Base-by-base conservation (phyloP, 2,113 vertebrate species). In the Solea senegalensis region DNA sequence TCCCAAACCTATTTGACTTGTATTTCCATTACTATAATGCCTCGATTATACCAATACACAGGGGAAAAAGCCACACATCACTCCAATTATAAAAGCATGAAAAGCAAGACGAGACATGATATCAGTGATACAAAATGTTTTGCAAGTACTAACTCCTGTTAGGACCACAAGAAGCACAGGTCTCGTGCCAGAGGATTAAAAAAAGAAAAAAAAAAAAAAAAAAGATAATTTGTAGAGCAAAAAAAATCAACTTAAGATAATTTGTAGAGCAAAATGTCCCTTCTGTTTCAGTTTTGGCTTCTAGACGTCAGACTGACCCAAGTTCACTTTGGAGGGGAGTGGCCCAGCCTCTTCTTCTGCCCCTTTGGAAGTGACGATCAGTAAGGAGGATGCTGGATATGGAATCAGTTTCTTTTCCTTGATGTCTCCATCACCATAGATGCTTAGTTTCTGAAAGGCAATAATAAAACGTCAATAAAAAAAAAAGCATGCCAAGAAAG, bases 361-460 rank as follows among this genome's bases (percentile, higher is more conserved):
- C 11, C 94, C 95, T 67, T 93, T 93, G 75, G 93, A 94, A 76
- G 92, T 93, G 79, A 98, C 89, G 75, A 98, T 88, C 71, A 98
- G 88, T 58, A 99, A 94, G 46, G 96, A 96, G 76, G 97, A 94
- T 15, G 95, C 77, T 64, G 96, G 93, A 2, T 98, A 98, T 34
- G 92, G 95, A 80, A 69, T 95, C 77, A 98, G 90, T 78, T 98
- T 98, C 85, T 96, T 90, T 65, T 97, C 95, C 52, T 94, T 95
- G 73, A 94, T 95, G 57, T 99, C 96, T 88, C 94, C 74, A 86
- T 99, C 98, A 66, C 97, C 97, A 72, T 97, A 96, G 84, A 99
- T 98, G 91, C 97, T 99, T 88, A 99, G 88, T 85, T 98, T 99
- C 97, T 99, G 92, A 51, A 79, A 76, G 6, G 6, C 28, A 53